Percentiles rank a stretch among this genome's conserved stretches.
These are phyloP conservation scores for Cynodonichthys magdalenae DNA, from an alignment of 2,797 vertebrate genomes.

Conservation along the genomic window DNA sequence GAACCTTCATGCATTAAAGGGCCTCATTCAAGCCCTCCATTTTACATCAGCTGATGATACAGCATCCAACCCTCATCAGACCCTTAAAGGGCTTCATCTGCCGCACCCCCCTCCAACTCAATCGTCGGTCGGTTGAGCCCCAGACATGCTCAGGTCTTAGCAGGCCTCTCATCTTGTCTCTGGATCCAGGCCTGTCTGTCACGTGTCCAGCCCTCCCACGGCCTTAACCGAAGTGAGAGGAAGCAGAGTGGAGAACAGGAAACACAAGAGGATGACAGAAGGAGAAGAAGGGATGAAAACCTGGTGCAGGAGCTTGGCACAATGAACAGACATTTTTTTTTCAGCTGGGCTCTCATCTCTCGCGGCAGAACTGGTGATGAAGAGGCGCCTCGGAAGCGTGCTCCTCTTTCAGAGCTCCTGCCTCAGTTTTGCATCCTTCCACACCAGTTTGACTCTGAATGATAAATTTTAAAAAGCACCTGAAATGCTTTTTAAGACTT, in stretches of 20 bases:
- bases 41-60: conserved; percentile 44
- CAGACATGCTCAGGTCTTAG: conserved; percentile 48
- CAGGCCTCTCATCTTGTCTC: conserved; percentile 44
- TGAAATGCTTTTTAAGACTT: conserved; percentile 42
- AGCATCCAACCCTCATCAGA: conserved; percentile 26
- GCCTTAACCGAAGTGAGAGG: conserved; percentile 58
- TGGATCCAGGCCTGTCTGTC: conserved; percentile 40
- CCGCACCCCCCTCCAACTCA: conserved; percentile 25
- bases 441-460: conserved; percentile 22
- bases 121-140: conserved; percentile 27
- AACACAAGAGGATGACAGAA: conserved; percentile 4
- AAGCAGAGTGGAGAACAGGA: conserved; percentile 24
- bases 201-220: conserved; percentile 51
- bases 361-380: conserved; percentile 25
- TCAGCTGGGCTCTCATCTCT: conserved; percentile 44
- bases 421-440: conserved; percentile 35
- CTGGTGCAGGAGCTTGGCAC: conserved; percentile 20
- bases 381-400: conserved; percentile 30
- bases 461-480: conserved; percentile 28
- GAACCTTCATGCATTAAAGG: conserved; percentile 53
- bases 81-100: conserved; percentile 50
- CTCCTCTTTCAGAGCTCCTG: conserved; percentile 42
- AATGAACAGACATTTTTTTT: conserved; percentile 30
- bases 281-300: conserved; percentile 7
- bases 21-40: conserved; percentile 29